These are phyloP conservation scores for Drosophila kepulauana DNA, from an alignment of 1,140 invertebrate species.

Conservation along the genomic window DNA sequence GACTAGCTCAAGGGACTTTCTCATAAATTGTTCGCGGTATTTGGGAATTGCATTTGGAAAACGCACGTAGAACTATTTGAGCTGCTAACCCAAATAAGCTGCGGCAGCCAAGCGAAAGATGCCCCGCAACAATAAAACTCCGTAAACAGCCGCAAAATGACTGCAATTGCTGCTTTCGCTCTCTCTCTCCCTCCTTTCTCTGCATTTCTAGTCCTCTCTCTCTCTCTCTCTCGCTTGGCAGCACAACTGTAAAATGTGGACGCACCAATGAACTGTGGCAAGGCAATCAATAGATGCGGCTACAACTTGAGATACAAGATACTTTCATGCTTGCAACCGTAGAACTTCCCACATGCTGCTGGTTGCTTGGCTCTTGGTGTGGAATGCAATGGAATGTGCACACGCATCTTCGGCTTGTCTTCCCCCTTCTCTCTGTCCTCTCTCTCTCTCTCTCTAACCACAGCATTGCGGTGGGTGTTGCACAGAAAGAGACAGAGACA, in stretches of 20 bases:
- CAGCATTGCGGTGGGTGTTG: slow-evolving; percentile 70
- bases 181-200: not conserved
- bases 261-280: slow-evolving; percentile 71
- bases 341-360: slow-evolving; percentile 72
- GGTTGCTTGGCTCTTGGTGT: not conserved
- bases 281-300: slow-evolving; percentile 74
- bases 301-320: slow-evolving; percentile 68
- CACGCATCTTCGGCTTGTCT: slow-evolving; percentile 72
- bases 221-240: not conserved
- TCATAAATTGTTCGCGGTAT: slow-evolving; percentile 74
- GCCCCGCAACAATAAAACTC: slow-evolving; percentile 37
- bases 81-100: slow-evolving; percentile 79
- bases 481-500: slow-evolving; percentile 4
- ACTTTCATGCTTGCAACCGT: slow-evolving; percentile 62
- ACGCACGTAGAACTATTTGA: slow-evolving; percentile 80
- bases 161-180: slow-evolving; percentile 27
- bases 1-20: slow-evolving; percentile 23
- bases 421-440: not conserved
- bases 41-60: slow-evolving; percentile 71
- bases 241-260: slow-evolving; percentile 25
- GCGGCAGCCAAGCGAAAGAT: slow-evolving; percentile 30
- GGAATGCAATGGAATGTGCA: slow-evolving; percentile 69
- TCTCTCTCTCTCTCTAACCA: slow-evolving; percentile 22
- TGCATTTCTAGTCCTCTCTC: too few relatives aligned
- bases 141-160: slow-evolving; percentile 39